Conservation (phyloP, 2,888 invertebrate genomes). For the Tipula lateralis region DNA sequence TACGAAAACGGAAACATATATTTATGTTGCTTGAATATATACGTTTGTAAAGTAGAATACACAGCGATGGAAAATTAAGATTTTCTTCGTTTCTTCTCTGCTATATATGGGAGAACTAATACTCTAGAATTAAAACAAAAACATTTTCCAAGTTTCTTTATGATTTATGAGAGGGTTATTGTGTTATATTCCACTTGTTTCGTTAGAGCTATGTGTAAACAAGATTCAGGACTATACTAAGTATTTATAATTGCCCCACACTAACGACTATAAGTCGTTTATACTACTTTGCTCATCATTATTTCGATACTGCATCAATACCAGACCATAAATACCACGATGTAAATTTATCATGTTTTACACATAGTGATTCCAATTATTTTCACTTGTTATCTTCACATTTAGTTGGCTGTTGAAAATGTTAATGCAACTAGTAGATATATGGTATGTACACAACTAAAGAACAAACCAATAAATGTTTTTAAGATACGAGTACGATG, state of each 20-base stretch:
- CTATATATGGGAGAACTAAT: neutral
- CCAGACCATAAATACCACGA: neutral
- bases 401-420: neutral
- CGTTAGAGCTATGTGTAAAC: too few species aligned
- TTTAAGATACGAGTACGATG: neutral
- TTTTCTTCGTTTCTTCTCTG: neutral
- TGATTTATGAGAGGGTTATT: neutral
- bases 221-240: too few species aligned
- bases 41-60: neutral
- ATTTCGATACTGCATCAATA: neutral
- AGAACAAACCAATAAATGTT: constrained; percentile 6
- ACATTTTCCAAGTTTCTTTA: neutral
- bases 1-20: neutral
- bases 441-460: too few species aligned
- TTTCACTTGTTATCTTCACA: neutral
- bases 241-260: too few species aligned
- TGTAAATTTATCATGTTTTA: neutral
- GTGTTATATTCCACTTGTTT: neutral
- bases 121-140: neutral
- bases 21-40: neutral
- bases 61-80: neutral
- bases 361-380: neutral
- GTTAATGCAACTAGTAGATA: neutral
- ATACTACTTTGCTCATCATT: neutral
- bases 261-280: neutral